Conservation (phyloP, 1,140 invertebrate genomes). For the Cydia pomonella region DNA sequence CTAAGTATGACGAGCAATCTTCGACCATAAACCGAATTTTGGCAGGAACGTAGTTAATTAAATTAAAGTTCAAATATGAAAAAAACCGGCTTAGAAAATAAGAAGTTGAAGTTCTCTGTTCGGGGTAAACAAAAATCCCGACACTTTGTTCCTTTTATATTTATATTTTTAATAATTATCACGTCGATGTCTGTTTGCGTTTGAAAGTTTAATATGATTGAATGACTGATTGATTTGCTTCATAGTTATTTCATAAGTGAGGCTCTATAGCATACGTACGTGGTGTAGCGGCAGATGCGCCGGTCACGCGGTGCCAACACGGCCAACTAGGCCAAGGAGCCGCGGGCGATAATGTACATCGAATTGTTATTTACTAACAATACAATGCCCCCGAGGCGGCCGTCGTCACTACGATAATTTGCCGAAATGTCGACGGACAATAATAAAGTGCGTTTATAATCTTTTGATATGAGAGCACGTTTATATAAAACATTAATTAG, state of each 20-base stretch:
- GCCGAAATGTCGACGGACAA: background rate
- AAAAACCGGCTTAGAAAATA: too few relatives aligned
- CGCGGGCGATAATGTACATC: constrained; percentile 43
- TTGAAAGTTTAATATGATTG: background rate
- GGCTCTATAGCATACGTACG: background rate
- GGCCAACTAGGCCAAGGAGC: constrained; percentile 61
- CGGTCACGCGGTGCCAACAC: constrained; percentile 50
- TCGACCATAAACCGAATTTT: too few relatives aligned
- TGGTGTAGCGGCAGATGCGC: constrained; percentile 48
- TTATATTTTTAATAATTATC: too few relatives aligned
- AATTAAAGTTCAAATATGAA: background rate
- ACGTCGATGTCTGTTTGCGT: background rate
- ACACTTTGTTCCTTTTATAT: too few relatives aligned
- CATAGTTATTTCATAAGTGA: constrained; percentile 9
- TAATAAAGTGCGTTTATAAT: too few relatives aligned
- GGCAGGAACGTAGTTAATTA: too few relatives aligned
- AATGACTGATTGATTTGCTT: constrained; percentile 4
- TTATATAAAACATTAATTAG: too few relatives aligned
- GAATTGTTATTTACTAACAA: constrained; percentile 33
- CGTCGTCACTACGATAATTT: background rate
- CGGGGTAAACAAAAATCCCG: too few relatives aligned
- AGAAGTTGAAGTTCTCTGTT: too few relatives aligned
- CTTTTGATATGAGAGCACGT: too few relatives aligned
- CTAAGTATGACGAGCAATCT: too few relatives aligned
- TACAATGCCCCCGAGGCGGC: constrained; percentile 27